Evolutionary conservation across 2,888 invertebrate genomes (phyloP).

Genomic region (Agrotis puta): DNA sequence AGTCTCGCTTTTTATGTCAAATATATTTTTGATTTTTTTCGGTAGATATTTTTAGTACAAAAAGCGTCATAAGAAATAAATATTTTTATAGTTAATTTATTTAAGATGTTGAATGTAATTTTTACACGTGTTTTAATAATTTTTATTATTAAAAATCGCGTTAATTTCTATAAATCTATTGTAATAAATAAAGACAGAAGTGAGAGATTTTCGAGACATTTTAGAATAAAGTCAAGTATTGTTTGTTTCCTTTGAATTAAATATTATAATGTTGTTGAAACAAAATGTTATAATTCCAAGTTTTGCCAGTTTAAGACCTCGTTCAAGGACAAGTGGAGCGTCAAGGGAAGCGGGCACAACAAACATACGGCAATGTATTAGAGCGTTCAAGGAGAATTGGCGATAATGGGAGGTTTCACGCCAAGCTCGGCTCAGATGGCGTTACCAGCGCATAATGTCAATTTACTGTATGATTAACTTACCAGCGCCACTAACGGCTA

Average conservation of each 20-base stretch:
- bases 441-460: too few relatives aligned
- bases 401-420: too few relatives aligned
- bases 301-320: too few relatives aligned
- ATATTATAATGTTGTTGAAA: background rate
- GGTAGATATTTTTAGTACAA: conserved; percentile 16
- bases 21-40: background rate
- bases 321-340: too few relatives aligned
- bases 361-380: too few relatives aligned
- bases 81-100: background rate
- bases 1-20: background rate
- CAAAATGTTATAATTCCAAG: background rate
- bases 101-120: background rate
- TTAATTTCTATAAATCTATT: background rate
- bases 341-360: too few relatives aligned
- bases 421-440: too few relatives aligned
- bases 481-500: too few relatives aligned
- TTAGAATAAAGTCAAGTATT: conserved; percentile 7
- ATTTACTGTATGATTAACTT: too few relatives aligned
- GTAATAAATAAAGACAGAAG: conserved; percentile 10
- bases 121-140: background rate
- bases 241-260: background rate
- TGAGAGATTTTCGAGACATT: conserved; percentile 12
- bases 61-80: background rate
- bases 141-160: conserved; percentile 7
- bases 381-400: too few relatives aligned